Evolutionary conservation across 92 coral and sea anemone species (phyloP).

Genomic region (Muricea muricata): DNA sequence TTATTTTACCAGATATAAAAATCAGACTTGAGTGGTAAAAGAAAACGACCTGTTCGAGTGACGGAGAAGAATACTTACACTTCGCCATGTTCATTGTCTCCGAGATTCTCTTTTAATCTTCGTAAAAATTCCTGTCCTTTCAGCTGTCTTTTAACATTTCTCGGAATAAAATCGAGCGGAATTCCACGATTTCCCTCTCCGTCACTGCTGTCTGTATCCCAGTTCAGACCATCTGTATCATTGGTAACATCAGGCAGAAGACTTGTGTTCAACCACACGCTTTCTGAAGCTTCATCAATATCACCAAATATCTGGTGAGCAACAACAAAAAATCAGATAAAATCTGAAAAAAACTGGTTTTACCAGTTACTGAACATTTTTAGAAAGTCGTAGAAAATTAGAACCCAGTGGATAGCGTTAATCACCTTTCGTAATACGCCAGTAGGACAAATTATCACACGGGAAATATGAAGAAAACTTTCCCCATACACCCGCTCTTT

Average conservation of each 20-base stretch:
- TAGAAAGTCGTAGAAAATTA: no score
- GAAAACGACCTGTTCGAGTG: no score
- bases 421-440: no score
- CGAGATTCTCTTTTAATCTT: slow-evolving; percentile 70
- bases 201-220: slow-evolving; percentile 54
- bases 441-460: no score
- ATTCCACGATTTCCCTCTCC: slow-evolving; percentile 18
- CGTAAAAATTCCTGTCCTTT: slow-evolving; percentile 89
- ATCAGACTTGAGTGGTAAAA: no score
- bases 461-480: no score
- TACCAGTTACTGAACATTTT: no score
- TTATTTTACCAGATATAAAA: no score
- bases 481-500: no score
- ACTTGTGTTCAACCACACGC: slow-evolving; percentile 13
- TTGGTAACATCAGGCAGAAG: neutral
- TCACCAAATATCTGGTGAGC: neutral
- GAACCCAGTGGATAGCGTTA: no score
- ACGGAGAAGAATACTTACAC: neutral
- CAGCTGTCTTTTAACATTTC: slow-evolving; percentile 56
- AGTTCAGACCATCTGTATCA: slow-evolving; percentile 27
- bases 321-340: neutral
- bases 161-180: slow-evolving; percentile 49
- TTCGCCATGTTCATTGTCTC: slow-evolving; percentile 60
- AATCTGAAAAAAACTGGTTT: no score
- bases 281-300: slow-evolving; percentile 12